Evolutionary conservation across 1,140 invertebrate species (phyloP).

Genomic region (Drosophila watanabei): DNA sequence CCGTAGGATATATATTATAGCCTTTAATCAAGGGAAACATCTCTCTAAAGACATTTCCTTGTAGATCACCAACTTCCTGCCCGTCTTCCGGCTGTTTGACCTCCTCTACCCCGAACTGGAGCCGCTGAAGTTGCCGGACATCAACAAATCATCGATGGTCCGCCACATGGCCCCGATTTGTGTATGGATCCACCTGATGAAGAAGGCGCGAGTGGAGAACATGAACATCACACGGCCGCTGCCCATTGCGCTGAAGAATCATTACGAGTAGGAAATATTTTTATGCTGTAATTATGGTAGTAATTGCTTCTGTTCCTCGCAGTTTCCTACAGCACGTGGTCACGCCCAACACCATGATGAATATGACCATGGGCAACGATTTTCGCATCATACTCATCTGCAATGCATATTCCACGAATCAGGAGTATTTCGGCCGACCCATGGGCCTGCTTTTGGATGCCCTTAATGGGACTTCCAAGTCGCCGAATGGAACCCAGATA

Average conservation of each 20-base stretch:
- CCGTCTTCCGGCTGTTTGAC: slow-evolving; percentile 96
- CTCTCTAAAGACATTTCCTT: slow-evolving; percentile 28
- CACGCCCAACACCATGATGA: slow-evolving; percentile 89
- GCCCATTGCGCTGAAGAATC: slow-evolving; percentile 93
- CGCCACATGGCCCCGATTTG: slow-evolving; percentile 96
- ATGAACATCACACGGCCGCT: slow-evolving; percentile 92
- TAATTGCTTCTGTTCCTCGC: slow-evolving; percentile 8
- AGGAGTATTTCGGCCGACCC: slow-evolving; percentile 93
- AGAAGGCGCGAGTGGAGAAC: slow-evolving; percentile 95
- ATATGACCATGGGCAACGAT: slow-evolving; percentile 91
- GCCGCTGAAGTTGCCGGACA: slow-evolving; percentile 95
- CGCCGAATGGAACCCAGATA: slow-evolving; percentile 85
- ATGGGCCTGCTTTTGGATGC: slow-evolving; percentile 96
- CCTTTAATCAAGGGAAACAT: background rate
- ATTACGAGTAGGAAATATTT: slow-evolving; percentile 90
- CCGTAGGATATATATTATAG: slow-evolving; percentile 86
- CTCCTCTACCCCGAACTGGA: slow-evolving; percentile 97
- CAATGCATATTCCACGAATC: slow-evolving; percentile 97
- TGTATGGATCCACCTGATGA: slow-evolving; percentile 98
- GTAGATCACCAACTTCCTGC: slow-evolving; percentile 94
- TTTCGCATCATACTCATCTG: slow-evolving; percentile 96
- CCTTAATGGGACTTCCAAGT: slow-evolving; percentile 92
- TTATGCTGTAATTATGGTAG: no score
- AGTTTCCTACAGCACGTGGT: slow-evolving; percentile 94
- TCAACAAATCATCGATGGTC: slow-evolving; percentile 93